Base-by-base conservation (phyloP, 2,113 vertebrate genomes). In the Thamnophis sirtalis region DNA sequence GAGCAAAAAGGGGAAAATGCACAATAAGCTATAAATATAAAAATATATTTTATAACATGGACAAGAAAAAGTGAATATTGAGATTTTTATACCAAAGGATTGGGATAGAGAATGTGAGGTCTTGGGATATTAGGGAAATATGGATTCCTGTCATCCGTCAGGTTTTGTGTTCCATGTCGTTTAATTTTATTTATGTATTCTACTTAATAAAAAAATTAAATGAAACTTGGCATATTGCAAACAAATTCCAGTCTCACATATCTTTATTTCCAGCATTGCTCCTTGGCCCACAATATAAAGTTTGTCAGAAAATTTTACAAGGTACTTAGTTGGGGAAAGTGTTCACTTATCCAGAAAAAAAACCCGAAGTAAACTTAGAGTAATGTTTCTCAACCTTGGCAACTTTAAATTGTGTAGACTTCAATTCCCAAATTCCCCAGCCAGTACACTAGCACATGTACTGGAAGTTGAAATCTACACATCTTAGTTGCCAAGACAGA, bases 1-100 rank as follows among this genome's bases (percentile, higher is more conserved):
- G 95, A 96, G 94, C 92, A 95, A 95, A 95, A 94, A 94, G 93
- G 93, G 92, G 95, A 93, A 96, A 95, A 95, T 95, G 95, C 93
- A 95, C 94, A 94, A 92, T 4, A 58, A 96, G 95, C 92, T 96
- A 95, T 93, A 95, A 96, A 94, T 94, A 93, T 91, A 94, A 95
- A 94, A 96, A 95, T 95, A 91, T 93, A 91, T 90, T 89, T 24
- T 94, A 93, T 95, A 88, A 43, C 93, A 95, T 95, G 93, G 93
- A 95, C 95, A 95, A 93, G 91, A 94, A 1, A 87, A 92, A 93
- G 93, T 92, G 91, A 92, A 56, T 93, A 9, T 91, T 93, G 92
- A 95, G 93, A 93, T 51, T 68, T 68, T 68, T 85, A 53, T 86
- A 92, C 15, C 28, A 21, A 10, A 86, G 54, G 33, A 49, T 9